A percentile compares a stretch with the other conserved stretches of the same genome.
These are phyloP conservation scores for Melanchra persicariae DNA, from an alignment of 2,888 invertebrate species.

Conservation along the genomic window DNA sequence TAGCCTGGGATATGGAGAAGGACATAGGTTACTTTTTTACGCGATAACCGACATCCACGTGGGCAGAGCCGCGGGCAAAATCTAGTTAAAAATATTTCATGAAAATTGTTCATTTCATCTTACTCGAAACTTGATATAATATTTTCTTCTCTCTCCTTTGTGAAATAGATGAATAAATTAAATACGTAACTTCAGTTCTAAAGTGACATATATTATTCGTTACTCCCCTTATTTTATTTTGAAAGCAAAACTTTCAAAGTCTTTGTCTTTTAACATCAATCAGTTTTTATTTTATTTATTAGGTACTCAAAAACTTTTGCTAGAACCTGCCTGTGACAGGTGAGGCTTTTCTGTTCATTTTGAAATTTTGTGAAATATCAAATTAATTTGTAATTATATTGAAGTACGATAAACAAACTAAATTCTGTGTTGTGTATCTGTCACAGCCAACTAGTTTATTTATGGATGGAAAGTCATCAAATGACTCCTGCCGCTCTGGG, in stretches of 20 bases:
- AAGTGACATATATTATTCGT: slow-evolving; percentile 32
- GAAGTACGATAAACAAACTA: background rate
- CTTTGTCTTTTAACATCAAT: slow-evolving; percentile 58
- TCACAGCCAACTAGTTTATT: no score
- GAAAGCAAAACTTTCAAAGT: slow-evolving; percentile 38
- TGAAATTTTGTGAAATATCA: slow-evolving; percentile 11
- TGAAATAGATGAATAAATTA: slow-evolving; percentile 57
- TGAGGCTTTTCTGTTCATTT: slow-evolving; percentile 17
- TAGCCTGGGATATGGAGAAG: no score
- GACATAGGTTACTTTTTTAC: no score
- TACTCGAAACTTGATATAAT: slow-evolving; percentile 20
- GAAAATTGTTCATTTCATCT: slow-evolving; percentile 23
- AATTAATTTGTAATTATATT: slow-evolving; percentile 23
- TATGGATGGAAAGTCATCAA: no score
- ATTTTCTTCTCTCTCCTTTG: slow-evolving; percentile 24
- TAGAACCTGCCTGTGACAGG: slow-evolving; percentile 26
- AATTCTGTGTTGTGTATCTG: background rate
- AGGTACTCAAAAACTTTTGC: slow-evolving; percentile 20
- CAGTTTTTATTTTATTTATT: slow-evolving; percentile 52
- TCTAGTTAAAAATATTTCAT: no score
- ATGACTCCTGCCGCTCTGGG: no score
- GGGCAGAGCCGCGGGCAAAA: no score
- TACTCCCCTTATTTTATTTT: slow-evolving; percentile 34
- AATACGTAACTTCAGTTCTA: slow-evolving; percentile 24
- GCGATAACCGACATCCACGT: no score